phyloP scores from a whole-genome alignment of 2,888 invertebrate species.

The Polietes domitor region DNA sequence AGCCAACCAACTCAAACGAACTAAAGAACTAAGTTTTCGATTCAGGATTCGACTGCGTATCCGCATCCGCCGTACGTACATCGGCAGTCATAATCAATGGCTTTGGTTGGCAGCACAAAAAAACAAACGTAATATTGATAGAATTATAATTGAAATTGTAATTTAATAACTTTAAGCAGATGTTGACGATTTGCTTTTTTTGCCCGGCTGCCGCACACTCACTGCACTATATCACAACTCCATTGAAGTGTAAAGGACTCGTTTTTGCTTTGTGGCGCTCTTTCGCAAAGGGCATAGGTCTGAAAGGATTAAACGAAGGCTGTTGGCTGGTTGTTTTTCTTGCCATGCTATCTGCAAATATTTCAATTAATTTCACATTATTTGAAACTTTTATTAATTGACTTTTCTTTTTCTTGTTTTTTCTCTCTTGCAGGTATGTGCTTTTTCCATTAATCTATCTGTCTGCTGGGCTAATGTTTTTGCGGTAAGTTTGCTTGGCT shows the following conservation, averaged over 20 bases:
- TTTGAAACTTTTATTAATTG: slow-evolving; percentile 44
- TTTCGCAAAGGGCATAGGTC: background rate
- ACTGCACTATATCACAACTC: slow-evolving; percentile 54
- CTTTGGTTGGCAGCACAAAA: slow-evolving; percentile 30
- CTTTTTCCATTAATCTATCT: slow-evolving; percentile 22
- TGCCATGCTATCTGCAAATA: background rate
- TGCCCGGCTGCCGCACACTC: slow-evolving; percentile 9
- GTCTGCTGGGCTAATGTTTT: slow-evolving; percentile 23
- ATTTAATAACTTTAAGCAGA: slow-evolving; percentile 65
- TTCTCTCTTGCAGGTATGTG: slow-evolving; percentile 58
- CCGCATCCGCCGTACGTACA: background rate
- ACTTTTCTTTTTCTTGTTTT: slow-evolving; percentile 39
- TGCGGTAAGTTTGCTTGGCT: slow-evolving; percentile 54
- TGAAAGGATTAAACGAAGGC: slow-evolving; percentile 5
- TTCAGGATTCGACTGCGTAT: background rate
- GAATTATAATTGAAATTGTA: slow-evolving; percentile 67
- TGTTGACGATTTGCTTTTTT: slow-evolving; percentile 40
- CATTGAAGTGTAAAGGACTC: slow-evolving; percentile 54
- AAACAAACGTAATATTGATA: slow-evolving; percentile 65
- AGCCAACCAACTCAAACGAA: background rate
- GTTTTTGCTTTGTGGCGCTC: too few relatives aligned
- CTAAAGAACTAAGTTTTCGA: slow-evolving; percentile 1
- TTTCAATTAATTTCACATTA: slow-evolving; percentile 56
- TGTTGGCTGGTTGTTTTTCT: background rate
- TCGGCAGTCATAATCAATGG: slow-evolving; percentile 36